Evolutionary conservation across 2,113 vertebrate genomes (phyloP).

Genomic region (Catagonus wagneri): DNA sequence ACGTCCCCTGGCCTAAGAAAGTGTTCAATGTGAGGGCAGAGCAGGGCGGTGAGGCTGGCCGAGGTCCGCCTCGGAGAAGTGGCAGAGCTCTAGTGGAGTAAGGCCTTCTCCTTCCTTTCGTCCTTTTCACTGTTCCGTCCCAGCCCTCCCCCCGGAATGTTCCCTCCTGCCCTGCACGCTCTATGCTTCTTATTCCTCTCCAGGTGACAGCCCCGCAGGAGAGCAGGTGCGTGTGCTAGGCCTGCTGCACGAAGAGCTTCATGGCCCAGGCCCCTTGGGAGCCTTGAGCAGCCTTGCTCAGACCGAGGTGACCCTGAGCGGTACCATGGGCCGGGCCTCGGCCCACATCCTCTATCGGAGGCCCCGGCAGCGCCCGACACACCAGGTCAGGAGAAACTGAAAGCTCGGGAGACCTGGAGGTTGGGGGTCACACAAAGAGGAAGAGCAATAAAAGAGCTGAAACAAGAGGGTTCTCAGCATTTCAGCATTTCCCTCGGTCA

Average conservation of each 20-base stretch:
- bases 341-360: slow-evolving; percentile 19
- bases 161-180: background rate
- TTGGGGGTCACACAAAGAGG: background rate
- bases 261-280: slow-evolving; percentile 85
- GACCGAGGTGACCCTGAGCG: slow-evolving; percentile 47
- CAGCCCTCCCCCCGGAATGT: background rate
- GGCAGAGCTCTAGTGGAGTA: background rate
- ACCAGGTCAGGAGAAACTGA: slow-evolving; percentile 66
- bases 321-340: background rate
- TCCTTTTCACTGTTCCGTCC: background rate
- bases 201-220: slow-evolving; percentile 55
- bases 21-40: background rate
- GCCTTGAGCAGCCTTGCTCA: slow-evolving; percentile 80
- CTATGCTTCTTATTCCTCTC: background rate
- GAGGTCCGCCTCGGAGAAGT: background rate
- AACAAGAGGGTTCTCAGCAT: background rate
- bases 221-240: slow-evolving; percentile 86
- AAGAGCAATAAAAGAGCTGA: background rate
- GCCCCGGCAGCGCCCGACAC: background rate
- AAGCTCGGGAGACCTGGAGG: background rate
- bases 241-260: slow-evolving; percentile 92
- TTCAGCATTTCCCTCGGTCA: background rate
- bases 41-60: background rate
- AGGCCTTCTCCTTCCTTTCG: background rate
- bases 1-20: background rate